A percentile compares a stretch with the other conserved stretches of the same genome.
These are phyloP conservation scores for Stomatorhinus ivindoensis DNA, from an alignment of 2,113 vertebrate species.

Conservation along the genomic window DNA sequence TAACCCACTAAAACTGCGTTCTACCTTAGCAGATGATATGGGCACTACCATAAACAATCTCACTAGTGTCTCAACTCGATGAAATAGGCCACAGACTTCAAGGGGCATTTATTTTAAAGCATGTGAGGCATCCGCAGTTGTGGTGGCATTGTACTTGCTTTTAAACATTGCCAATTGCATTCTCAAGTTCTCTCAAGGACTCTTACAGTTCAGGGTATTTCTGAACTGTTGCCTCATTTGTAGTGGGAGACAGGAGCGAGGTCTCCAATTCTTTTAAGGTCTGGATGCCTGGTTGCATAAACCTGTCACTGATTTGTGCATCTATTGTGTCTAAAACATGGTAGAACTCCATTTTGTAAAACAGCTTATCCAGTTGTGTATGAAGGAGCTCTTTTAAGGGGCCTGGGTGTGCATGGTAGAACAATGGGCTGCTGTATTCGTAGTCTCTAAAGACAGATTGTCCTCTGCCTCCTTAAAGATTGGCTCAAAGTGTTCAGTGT, in stretches of 20 bases:
- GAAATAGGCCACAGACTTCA: slow-evolving; percentile 19
- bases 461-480: not conserved
- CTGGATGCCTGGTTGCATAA: slow-evolving; percentile 11
- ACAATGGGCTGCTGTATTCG: too few relatives aligned
- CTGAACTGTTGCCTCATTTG: not conserved
- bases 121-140: slow-evolving; percentile 21
- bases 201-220: slow-evolving; percentile 12
- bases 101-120: slow-evolving; percentile 21
- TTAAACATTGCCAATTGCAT: slow-evolving; percentile 16
- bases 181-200: not conserved
- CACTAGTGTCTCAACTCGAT: slow-evolving; percentile 14
- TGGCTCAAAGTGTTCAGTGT: not conserved
- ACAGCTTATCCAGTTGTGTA: not conserved
- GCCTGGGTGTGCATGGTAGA: not conserved
- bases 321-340: slow-evolving; percentile 7
- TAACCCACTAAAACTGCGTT: slow-evolving; percentile 1
- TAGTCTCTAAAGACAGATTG: not conserved
- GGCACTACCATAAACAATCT: slow-evolving; percentile 25
- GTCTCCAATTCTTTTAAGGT: slow-evolving; percentile 4
- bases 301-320: slow-evolving; percentile 6
- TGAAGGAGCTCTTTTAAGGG: not conserved
- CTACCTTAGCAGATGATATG: slow-evolving; percentile 22
- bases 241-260: slow-evolving; percentile 18
- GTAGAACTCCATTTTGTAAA: not conserved
- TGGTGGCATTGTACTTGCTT: slow-evolving; percentile 21